Evolutionary conservation across 2,797 vertebrate species (phyloP), one percentile per base, ranked within the genome.

Genomic region (Helostoma temminkii): DNA sequence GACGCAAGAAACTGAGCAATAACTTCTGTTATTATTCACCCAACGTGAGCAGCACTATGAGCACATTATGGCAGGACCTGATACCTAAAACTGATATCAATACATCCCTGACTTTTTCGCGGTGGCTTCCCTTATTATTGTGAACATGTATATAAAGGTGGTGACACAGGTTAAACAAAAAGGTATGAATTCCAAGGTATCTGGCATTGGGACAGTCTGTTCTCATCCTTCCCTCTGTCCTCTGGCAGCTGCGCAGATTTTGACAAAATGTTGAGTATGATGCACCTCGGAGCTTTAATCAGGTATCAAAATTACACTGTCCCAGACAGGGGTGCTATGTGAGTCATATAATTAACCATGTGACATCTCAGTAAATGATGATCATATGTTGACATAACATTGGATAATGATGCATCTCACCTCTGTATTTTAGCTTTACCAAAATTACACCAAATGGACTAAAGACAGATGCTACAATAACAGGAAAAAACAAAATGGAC

Each of bases 71-170:
- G n/a, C n/a, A n/a, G n/a, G n/a, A n/a, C n/a, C n/a, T n/a, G n/a
- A n/a, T n/a, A n/a, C n/a, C n/a, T n/a, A n/a, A n/a, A n/a, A n/a
- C n/a, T n/a, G n/a, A n/a, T n/a, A n/a, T n/a, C n/a, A n/a, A n/a
- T n/a, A n/a, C n/a, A n/a, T n/a, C n/a, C n/a, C n/a, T n/a, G n/a
- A n/a, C n/a, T n/a, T n/a, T n/a, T n/a, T 30, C 28, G 30, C 36
- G 73, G 69, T 63, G 66, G 81, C 54, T 83, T 58, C 34, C 34
- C 24, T 43, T 37, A 39, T 59, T 58, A 49, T 62, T 55, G 53
- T 4, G n/a, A 24, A 36, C 36, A 55, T 59, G 28, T 2, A 70
- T 28, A 66, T 34, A 26, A 66, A 42, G 32, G n/a, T 12, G 12
- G 12, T 30, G 41, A 60, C 9, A 43, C 14, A 7, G 16, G 60